phyloP scores from a whole-genome alignment of 2,797 vertebrate genomes.

The Mycteria americana region DNA sequence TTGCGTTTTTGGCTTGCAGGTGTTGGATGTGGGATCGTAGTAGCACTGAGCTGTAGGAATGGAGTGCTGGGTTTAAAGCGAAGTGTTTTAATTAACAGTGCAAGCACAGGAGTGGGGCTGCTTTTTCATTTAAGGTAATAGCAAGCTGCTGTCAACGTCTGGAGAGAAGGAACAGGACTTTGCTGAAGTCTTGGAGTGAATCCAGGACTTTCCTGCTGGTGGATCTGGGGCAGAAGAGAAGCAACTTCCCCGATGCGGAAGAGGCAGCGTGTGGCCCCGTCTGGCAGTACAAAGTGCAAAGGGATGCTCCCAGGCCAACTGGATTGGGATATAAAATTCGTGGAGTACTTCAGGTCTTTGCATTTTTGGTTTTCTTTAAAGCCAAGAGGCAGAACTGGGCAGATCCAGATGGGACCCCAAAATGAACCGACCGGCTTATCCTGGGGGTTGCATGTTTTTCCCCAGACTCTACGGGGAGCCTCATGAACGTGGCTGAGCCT shows the following conservation, averaged over 20 bases:
- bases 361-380: background rate
- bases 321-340: background rate
- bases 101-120: background rate
- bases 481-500: background rate
- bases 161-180: background rate
- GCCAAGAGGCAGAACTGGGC: background rate
- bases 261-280: background rate
- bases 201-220: background rate
- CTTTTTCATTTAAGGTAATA: background rate
- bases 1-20: background rate
- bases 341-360: background rate
- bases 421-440: background rate
- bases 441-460: background rate
- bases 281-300: fast-evolving
- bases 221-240: fast-evolving
- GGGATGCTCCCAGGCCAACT: background rate
- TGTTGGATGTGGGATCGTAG: background rate
- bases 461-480: background rate
- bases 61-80: background rate
- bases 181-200: background rate
- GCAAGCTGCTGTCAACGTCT: background rate
- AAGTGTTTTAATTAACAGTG: background rate
- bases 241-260: background rate
- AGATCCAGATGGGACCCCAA: background rate
- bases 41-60: background rate